These are phyloP conservation scores for Drosophila repleta DNA, from an alignment of 1,140 invertebrate genomes.

Conservation along the genomic window DNA sequence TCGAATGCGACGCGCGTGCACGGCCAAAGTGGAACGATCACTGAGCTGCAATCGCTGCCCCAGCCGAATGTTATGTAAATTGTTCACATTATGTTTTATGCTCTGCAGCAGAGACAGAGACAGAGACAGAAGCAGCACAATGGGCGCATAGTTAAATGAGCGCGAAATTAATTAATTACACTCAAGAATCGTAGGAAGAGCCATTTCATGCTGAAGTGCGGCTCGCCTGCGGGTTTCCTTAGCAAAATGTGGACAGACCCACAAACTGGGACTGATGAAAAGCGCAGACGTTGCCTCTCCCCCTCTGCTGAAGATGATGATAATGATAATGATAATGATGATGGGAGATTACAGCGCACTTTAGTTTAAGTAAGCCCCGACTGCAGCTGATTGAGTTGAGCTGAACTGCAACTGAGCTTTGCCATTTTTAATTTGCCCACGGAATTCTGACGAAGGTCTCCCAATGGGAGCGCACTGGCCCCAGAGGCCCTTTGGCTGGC, in stretches of 20 bases:
- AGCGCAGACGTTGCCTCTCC: background rate
- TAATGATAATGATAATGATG: background rate
- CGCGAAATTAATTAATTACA: conserved; percentile 83
- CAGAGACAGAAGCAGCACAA: conserved; percentile 6
- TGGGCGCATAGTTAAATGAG: conserved; percentile 28
- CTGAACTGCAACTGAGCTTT: conserved; percentile 11
- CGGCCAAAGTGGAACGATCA: conserved; percentile 54
- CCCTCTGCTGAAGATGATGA: too few relatives aligned
- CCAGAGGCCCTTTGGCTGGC: background rate
- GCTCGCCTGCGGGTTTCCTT: conserved; percentile 42
- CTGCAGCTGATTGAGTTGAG: conserved; percentile 20
- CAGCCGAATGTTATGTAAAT: conserved; percentile 42
- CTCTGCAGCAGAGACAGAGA: conserved; percentile 14
- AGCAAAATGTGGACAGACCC: conserved; percentile 26
- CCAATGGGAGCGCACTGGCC: background rate
- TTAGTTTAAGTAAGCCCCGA: conserved; percentile 31
- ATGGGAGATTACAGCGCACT: conserved; percentile 51
- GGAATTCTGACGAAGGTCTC: conserved; percentile 12
- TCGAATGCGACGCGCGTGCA: conserved; percentile 40
- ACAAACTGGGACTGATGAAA: conserved; percentile 5
- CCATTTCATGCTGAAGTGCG: conserved; percentile 64
- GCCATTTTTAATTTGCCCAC: background rate
- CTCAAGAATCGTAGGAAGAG: conserved; percentile 76
- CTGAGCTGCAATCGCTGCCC: conserved; percentile 46
- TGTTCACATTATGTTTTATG: conserved; percentile 40